A percentile compares a stretch with the other conserved stretches of the same genome.
These are phyloP conservation scores for Myotis yumanensis DNA, from an alignment of 2,113 vertebrate genomes.

Conservation along the genomic window DNA sequence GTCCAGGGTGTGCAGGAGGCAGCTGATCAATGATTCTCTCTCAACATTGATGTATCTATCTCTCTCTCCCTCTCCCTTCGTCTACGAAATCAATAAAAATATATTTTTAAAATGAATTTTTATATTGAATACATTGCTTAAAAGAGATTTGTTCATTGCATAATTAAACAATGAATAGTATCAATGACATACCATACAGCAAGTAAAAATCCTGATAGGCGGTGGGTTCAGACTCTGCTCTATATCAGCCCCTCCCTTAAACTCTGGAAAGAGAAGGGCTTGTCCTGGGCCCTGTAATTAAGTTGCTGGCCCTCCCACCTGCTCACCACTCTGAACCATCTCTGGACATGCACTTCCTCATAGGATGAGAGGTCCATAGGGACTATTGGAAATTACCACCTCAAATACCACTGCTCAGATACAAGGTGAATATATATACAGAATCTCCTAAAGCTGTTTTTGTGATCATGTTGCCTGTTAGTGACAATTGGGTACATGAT, in stretches of 20 bases:
- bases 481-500: neutral
- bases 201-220: neutral
- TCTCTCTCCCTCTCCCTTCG: too few relatives aligned
- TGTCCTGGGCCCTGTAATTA: neutral
- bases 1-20: too few relatives aligned
- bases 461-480: neutral
- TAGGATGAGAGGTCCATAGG: rapidly evolving
- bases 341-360: rapidly evolving
- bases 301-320: neutral
- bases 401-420: neutral
- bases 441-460: neutral
- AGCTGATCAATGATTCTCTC: too few relatives aligned
- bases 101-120: too few relatives aligned
- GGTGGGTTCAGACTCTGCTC: neutral
- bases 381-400: neutral
- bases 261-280: neutral
- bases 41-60: too few relatives aligned
- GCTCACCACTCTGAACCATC: neutral
- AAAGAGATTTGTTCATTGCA: neutral
- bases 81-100: too few relatives aligned
- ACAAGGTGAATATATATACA: neutral
- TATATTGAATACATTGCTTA: neutral
- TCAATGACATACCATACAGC: neutral
- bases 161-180: neutral
- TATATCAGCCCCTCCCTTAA: rapidly evolving